Conservation (phyloP, 2,113 vertebrate genomes). For the Diglossa brunneiventris region DNA sequence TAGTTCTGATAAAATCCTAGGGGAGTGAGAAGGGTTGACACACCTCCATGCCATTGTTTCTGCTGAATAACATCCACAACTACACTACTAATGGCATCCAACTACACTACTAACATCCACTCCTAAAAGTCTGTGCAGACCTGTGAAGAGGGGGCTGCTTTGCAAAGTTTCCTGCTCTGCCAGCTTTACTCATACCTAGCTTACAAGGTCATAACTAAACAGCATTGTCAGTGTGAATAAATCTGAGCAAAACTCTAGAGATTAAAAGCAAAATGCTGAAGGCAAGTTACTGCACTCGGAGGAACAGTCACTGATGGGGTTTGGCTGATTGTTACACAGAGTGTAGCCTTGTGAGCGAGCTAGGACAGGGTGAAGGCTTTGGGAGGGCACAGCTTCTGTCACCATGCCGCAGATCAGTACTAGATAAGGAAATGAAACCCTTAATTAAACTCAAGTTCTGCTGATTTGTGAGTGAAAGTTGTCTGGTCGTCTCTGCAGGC, state of each 20-base stretch:
- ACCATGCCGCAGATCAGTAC: neutral
- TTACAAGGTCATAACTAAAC: neutral
- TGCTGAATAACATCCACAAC: neutral
- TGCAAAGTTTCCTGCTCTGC: neutral
- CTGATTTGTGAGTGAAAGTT: neutral
- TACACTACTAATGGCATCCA: neutral
- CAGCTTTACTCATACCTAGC: neutral
- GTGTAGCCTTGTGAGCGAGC: neutral
- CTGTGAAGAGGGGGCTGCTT: neutral
- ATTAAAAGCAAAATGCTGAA: constrained; percentile 31
- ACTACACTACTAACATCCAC: neutral
- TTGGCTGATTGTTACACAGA: constrained; percentile 30
- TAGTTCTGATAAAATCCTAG: neutral
- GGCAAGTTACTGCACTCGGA: constrained; percentile 19
- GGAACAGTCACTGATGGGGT: constrained; percentile 1
- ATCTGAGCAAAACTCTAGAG: neutral
- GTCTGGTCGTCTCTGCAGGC: neutral
- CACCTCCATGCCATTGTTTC: neutral
- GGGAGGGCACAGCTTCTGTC: neutral
- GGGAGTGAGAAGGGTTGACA: neutral
- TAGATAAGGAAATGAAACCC: neutral
- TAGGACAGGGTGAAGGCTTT: neutral
- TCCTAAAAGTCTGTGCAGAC: neutral
- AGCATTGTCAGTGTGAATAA: constrained; percentile 48
- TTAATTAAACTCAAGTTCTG: neutral